Percentiles rank a stretch among this genome's conserved stretches.
phyloP scores from a whole-genome alignment of 2,113 vertebrate genomes.

The Lichenostomus cassidix region DNA sequence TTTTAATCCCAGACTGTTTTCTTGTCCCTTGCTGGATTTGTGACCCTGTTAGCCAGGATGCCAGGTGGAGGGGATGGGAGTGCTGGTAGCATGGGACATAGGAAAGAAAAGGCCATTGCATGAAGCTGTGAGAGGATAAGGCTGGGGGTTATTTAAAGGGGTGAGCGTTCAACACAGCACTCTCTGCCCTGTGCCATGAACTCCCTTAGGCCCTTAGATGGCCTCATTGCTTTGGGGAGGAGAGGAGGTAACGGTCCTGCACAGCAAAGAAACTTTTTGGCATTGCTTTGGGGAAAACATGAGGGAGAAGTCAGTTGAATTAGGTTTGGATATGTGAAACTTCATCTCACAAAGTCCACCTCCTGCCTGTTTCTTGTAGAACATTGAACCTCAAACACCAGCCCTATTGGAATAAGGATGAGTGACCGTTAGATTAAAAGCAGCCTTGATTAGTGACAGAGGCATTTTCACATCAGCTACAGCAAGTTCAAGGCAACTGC shows the following conservation, averaged over 20 bases:
- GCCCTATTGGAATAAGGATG: background rate
- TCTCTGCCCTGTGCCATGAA: background rate
- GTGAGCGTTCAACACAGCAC: background rate
- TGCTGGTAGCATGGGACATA: accelerated
- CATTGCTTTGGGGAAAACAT: background rate
- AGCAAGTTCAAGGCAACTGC: conserved; percentile 42
- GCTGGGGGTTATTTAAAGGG: background rate
- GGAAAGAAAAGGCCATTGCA: background rate
- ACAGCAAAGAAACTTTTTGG: background rate
- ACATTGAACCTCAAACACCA: background rate
- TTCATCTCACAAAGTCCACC: background rate
- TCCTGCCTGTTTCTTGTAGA: background rate
- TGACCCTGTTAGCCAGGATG: background rate
- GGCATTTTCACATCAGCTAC: background rate
- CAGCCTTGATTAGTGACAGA: conserved; percentile 3
- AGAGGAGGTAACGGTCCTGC: background rate
- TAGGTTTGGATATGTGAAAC: background rate
- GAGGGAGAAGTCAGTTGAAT: background rate
- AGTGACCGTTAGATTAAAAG: background rate
- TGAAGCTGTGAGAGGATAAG: background rate
- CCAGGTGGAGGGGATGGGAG: background rate
- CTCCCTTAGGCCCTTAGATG: background rate
- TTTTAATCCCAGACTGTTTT: background rate
- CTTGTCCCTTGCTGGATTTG: background rate
- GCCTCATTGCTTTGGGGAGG: background rate